phyloP scores from a whole-genome alignment of 2,888 invertebrate species.

The Lomographa bimaculata region DNA sequence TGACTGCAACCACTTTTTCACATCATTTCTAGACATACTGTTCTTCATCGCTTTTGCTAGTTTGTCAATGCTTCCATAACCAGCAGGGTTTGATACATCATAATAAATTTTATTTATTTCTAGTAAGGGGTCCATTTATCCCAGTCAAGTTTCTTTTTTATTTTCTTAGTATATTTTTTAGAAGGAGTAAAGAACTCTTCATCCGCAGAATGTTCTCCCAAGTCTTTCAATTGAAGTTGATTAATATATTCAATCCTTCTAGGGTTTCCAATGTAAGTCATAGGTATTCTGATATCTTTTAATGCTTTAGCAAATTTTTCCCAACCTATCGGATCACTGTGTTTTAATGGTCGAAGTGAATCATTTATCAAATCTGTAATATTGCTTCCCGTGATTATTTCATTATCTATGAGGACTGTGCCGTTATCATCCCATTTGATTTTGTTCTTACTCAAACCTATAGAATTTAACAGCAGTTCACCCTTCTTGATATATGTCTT shows the following conservation, averaged over 20 bases:
- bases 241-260: conserved; percentile 25
- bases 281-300: conserved; percentile 32
- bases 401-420: conserved; percentile 29
- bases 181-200: conserved; percentile 6
- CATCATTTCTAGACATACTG: conserved; percentile 29
- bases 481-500: conserved; percentile 25
- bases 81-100: conserved; percentile 33
- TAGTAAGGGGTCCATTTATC: conserved; percentile 40
- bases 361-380: conserved; percentile 40
- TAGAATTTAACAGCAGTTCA: conserved; percentile 23
- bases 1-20: conserved; percentile 32
- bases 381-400: conserved; percentile 32
- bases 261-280: conserved; percentile 36
- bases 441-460: conserved; percentile 14
- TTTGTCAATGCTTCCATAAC: conserved; percentile 29
- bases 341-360: conserved; percentile 36
- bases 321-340: conserved; percentile 36
- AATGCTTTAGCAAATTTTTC: conserved; percentile 32
- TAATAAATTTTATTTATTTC: conserved; percentile 36
- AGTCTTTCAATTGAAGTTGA: conserved; percentile 5
- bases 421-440: conserved; percentile 29
- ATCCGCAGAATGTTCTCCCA: conserved; percentile 1
- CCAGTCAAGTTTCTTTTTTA: conserved; percentile 34
- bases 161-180: conserved; percentile 19
- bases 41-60: conserved; percentile 31